Conservation (phyloP, 2,113 vertebrate genomes). For the Speoplatyrhinus poulsoni region DNA sequence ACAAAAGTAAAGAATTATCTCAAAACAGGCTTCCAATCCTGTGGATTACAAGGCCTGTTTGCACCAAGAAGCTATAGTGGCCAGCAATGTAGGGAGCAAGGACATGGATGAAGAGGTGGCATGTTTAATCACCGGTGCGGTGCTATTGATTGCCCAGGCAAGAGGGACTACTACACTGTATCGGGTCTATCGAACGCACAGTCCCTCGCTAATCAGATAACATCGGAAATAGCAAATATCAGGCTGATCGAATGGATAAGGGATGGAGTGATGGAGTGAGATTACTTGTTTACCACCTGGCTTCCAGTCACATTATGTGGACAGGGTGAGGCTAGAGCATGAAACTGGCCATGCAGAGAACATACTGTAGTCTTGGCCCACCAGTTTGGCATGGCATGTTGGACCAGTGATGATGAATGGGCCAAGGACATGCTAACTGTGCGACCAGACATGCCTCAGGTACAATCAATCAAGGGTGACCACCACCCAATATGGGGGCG, state of each 20-base stretch:
- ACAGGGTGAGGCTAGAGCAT: not conserved
- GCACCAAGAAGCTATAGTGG: slow-evolving; percentile 11
- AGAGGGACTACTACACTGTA: slow-evolving; percentile 10
- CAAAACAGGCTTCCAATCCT: slow-evolving; percentile 21
- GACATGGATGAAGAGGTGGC: slow-evolving; percentile 23
- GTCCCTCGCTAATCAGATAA: slow-evolving; percentile 19
- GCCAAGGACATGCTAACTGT: too few species aligned
- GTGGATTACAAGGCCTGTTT: slow-evolving; percentile 19
- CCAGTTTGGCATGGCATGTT: slow-evolving; percentile 4
- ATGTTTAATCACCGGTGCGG: slow-evolving; percentile 11
- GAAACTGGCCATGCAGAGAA: slow-evolving; percentile 3
- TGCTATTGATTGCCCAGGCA: slow-evolving; percentile 28
- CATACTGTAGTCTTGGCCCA: not conserved
- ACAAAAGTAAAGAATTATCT: not conserved
- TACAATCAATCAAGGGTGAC: slow-evolving; percentile 33
- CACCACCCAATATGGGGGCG: not conserved
- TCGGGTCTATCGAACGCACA: slow-evolving; percentile 7
- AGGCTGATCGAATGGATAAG: slow-evolving; percentile 11
- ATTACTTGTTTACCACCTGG: slow-evolving; percentile 2
- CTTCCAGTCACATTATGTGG: slow-evolving; percentile 7
- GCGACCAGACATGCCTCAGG: not conserved
- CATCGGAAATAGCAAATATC: slow-evolving; percentile 13
- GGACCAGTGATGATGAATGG: not conserved
- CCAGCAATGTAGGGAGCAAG: slow-evolving; percentile 1
- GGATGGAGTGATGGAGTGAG: not conserved